Percentiles rank a stretch among this genome's conserved stretches.
Evolutionary conservation across 2,888 invertebrate species (phyloP).

Genomic region (Polydrusus cervinus): DNA sequence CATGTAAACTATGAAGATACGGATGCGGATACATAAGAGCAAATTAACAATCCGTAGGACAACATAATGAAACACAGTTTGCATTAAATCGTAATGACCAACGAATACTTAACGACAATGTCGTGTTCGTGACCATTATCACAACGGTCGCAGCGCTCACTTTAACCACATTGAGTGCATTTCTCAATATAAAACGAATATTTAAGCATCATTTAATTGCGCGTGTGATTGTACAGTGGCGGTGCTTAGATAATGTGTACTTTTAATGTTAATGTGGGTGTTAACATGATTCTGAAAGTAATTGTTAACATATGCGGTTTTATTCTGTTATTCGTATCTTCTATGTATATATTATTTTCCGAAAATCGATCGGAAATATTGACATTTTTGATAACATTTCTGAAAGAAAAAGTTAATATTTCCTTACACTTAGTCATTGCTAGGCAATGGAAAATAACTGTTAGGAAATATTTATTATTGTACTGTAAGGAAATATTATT

Average conservation of each 20-base stretch:
- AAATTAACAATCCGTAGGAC: slow-evolving; percentile 39
- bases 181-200: slow-evolving; percentile 45
- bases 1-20: background rate
- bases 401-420: too few species aligned
- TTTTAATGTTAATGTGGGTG: too few species aligned
- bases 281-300: too few species aligned
- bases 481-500: too few species aligned
- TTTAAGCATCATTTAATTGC: slow-evolving; percentile 48
- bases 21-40: slow-evolving; percentile 27
- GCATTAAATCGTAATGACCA: slow-evolving; percentile 45
- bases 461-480: too few species aligned
- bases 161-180: slow-evolving; percentile 34
- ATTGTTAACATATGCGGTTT: too few species aligned
- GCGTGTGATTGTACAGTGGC: slow-evolving; percentile 44
- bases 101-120: slow-evolving; percentile 49
- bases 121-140: slow-evolving; percentile 52
- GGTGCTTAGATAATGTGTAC: background rate
- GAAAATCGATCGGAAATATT: too few species aligned
- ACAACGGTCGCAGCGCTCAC: slow-evolving; percentile 43
- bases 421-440: too few species aligned
- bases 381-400: too few species aligned
- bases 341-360: too few species aligned
- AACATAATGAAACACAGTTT: slow-evolving; percentile 41
- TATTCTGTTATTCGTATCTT: too few species aligned
- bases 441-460: too few species aligned